Conservation (phyloP, 1,140 invertebrate species). For the Limonius californicus region DNA sequence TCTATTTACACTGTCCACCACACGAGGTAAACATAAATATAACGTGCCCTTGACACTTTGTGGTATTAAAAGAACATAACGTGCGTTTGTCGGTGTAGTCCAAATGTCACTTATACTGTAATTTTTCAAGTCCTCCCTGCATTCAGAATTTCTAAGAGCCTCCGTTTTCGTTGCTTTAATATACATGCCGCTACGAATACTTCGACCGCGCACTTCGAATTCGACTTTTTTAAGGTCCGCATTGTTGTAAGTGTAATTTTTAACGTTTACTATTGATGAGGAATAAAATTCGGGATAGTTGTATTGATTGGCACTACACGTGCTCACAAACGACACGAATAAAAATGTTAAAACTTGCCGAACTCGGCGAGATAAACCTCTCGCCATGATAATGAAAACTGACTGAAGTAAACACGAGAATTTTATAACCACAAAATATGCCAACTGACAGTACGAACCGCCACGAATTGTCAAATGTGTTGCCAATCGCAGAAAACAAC, state of each 20-base stretch:
- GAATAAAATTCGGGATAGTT: constrained; percentile 10
- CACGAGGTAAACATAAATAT: constrained; percentile 37
- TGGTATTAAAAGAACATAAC: constrained; percentile 33
- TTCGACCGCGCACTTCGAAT: constrained; percentile 40
- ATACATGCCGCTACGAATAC: constrained; percentile 34
- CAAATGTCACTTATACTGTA: constrained; percentile 35
- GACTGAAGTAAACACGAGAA: constrained; percentile 4
- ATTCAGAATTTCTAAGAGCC: constrained; percentile 30
- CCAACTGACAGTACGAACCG: background rate
- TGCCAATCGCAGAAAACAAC: too few species aligned
- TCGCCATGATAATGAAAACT: constrained; percentile 16
- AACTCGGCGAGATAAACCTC: background rate
- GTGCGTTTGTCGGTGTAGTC: constrained; percentile 25
- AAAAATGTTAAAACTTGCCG: background rate
- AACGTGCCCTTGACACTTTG: constrained; percentile 33
- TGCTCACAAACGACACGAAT: background rate
- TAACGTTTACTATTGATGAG: background rate
- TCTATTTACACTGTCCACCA: background rate
- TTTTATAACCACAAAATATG: background rate
- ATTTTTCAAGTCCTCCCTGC: constrained; percentile 26
- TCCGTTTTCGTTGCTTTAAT: constrained; percentile 37
- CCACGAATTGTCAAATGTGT: background rate
- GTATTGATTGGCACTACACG: background rate
- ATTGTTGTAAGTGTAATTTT: constrained; percentile 15
- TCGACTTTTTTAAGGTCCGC: constrained; percentile 31